Evolutionary conservation across 2,113 vertebrate genomes (phyloP), one percentile per base, ranked within the genome.

Genomic region (Mystacornis crossleyi): DNA sequence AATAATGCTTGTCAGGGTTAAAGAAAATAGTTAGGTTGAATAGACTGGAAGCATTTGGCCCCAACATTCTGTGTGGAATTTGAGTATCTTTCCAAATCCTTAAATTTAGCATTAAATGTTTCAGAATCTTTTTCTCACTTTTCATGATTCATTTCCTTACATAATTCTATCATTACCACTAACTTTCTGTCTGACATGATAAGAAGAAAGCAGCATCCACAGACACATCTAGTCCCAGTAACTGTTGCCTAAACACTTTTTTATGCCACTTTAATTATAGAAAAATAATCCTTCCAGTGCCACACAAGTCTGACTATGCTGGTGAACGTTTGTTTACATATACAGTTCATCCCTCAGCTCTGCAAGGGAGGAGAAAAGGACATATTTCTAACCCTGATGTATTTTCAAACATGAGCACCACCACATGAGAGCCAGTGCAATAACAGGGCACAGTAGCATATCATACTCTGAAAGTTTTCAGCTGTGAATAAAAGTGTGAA

Each of bases 81-180:
- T 69, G 8, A 91, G 16, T 75, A 21, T 77, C 54, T 70, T 90
- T 91, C 79, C 34, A 29, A 86, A 82, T 42, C 51, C 65, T 90
- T 93, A 93, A 89, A 93, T 93, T 81, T 96, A 93, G 54, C 71
- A 67, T 74, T 88, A 70, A 67, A 93, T 45, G 20, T 83, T 96
- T 94, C 92, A 74, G 40, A 90, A 75, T 90, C 65, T 53, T 90
- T 75, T 94, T 94, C 58, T 93, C 84, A 91, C 61, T 93, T 73
- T 82, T 53, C 45, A 66, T 93, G 91, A 82, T 86, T 85, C 81
- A 93, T 93, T 91, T 96, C 60, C 84, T 94, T 86, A 93, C 54
- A 81, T 87, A 95, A 93, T 89, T 94, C 62, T 43, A 4, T 71
- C 88, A 74, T 93, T 96, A 75, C 14, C 58, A 47, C 48, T 89